A percentile compares a stretch with the other conserved stretches of the same genome.
phyloP scores from a whole-genome alignment of 2,797 vertebrate genomes.

The Glossophaga mutica region DNA sequence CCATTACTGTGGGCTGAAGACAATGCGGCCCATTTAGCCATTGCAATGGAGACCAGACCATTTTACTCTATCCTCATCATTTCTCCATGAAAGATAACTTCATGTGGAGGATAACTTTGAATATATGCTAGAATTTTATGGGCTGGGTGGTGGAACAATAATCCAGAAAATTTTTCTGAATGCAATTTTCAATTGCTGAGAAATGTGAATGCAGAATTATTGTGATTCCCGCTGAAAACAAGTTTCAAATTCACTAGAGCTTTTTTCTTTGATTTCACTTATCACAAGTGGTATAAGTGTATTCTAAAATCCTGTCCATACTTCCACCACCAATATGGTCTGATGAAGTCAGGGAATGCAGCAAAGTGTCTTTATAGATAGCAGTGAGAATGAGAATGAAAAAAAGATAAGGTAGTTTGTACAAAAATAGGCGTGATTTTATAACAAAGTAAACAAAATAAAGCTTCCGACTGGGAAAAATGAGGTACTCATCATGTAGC shows the following conservation, averaged over 20 bases:
- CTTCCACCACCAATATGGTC: neutral
- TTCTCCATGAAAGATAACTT: neutral
- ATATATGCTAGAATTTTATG: neutral
- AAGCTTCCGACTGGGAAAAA: neutral
- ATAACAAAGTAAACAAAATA: neutral
- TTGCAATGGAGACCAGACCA: neutral
- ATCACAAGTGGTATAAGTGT: neutral
- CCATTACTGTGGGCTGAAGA: neutral
- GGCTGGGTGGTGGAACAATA: neutral
- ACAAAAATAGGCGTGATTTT: neutral
- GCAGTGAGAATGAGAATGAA: neutral
- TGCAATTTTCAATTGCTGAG: neutral
- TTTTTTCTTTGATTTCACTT: neutral
- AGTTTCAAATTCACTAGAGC: neutral
- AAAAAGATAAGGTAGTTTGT: neutral
- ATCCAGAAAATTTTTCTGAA: neutral
- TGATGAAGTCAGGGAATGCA: conserved; percentile 3
- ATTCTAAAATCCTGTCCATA: neutral
- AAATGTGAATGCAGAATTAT: neutral
- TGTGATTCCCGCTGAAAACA: neutral
- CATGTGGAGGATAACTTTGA: neutral
- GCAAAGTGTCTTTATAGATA: neutral
- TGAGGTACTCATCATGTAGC: neutral
- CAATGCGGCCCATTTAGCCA: neutral
- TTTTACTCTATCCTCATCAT: neutral